Conservation (phyloP, 2,113 vertebrate species). For the Pteruthius melanotis region DNA sequence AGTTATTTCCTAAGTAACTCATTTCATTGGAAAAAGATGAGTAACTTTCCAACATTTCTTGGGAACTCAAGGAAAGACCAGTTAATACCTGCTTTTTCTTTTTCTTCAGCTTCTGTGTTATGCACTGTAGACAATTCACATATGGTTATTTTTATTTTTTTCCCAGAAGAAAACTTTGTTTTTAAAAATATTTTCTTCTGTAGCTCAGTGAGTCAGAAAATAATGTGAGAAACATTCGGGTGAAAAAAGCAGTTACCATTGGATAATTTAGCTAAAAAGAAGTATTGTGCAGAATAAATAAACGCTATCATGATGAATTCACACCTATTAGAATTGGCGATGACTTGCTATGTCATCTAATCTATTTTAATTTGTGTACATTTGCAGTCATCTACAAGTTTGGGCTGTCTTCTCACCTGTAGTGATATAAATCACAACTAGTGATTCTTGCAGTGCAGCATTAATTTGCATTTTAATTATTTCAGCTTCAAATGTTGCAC, state of each 20-base stretch:
- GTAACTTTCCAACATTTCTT: not conserved
- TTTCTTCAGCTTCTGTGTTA: not conserved
- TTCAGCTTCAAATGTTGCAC: not conserved
- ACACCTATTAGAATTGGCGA: not conserved
- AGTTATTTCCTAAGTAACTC: slow-evolving; percentile 32
- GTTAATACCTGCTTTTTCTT: not conserved
- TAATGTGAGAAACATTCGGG: not conserved
- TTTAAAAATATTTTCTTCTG: not conserved
- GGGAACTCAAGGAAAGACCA: not conserved
- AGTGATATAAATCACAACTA: slow-evolving; percentile 23
- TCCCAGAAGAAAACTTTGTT: not conserved
- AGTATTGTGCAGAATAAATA: not conserved
- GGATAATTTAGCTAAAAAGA: not conserved
- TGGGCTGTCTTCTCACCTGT: slow-evolving; percentile 35
- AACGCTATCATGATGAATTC: not conserved
- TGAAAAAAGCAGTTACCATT: not conserved
- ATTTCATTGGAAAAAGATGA: slow-evolving; percentile 10
- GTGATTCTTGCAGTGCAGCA: not conserved
- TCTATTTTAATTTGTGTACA: slow-evolving; percentile 13
- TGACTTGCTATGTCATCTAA: not conserved
- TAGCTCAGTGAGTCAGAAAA: not conserved
- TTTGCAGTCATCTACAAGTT: slow-evolving; percentile 14
- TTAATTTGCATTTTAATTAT: slow-evolving; percentile 27
- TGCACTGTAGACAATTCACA: not conserved
- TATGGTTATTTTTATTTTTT: slow-evolving; percentile 16